These are phyloP conservation scores for Hippocampus guttulatus DNA, from an alignment of 2,113 vertebrate genomes.

Conservation along the genomic window DNA sequence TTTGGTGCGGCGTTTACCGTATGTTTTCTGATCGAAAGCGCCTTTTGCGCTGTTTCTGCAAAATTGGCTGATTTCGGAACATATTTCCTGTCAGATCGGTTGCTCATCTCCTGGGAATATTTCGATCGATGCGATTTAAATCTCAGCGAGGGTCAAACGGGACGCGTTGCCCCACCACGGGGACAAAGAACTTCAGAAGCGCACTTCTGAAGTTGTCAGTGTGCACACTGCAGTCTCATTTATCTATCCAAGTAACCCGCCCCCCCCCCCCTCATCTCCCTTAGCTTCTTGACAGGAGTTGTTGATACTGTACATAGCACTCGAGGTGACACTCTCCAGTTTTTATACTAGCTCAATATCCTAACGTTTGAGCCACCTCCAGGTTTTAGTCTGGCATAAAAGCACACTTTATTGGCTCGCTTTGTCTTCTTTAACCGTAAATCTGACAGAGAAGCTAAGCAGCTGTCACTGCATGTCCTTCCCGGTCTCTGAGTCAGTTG, in stretches of 20 bases:
- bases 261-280: not conserved
- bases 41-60: not conserved
- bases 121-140: not conserved
- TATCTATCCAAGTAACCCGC: not conserved
- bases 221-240: not conserved
- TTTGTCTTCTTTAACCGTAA: constrained; percentile 1
- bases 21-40: not conserved
- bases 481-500: not conserved
- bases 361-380: not conserved
- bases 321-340: not conserved
- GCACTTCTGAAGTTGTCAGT: no score
- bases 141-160: not conserved
- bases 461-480: not conserved
- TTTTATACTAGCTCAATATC: not conserved
- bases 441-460: constrained; percentile 4
- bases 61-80: not conserved
- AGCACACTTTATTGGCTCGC: not conserved
- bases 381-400: constrained; percentile 1
- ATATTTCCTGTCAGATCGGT: not conserved
- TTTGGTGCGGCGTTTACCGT: not conserved
- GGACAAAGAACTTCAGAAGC: not conserved
- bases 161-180: not conserved
- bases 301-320: not conserved
- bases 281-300: not conserved
- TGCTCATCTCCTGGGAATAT: not conserved